A percentile compares a stretch with the other conserved stretches of the same genome.
Conservation (phyloP, 2,113 vertebrate species). For the Mustelus asterias region DNA sequence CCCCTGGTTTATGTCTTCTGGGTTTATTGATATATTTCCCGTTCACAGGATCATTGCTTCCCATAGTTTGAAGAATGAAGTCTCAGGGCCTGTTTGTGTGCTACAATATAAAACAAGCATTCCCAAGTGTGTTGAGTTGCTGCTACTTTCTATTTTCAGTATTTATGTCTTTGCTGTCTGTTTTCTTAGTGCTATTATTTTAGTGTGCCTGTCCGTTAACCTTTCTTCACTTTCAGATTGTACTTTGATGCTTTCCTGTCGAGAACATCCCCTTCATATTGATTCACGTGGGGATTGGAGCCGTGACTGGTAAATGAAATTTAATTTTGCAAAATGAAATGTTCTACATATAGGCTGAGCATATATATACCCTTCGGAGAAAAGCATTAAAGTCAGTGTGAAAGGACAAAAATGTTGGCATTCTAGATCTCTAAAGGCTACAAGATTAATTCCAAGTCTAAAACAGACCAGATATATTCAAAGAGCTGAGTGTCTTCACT, state of each 20-base stretch:
- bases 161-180: slow-evolving; percentile 15
- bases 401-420: not conserved
- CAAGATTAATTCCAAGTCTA: not conserved
- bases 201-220: not conserved
- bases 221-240: not conserved
- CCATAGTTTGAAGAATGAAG: not conserved
- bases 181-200: not conserved
- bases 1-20: not conserved
- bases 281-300: not conserved
- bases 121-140: not conserved
- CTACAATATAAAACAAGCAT: not conserved
- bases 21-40: not conserved
- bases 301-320: not conserved
- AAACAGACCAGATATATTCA: not conserved
- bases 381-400: not conserved
- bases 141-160: not conserved
- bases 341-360: not conserved
- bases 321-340: not conserved
- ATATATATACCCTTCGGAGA: not conserved
- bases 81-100: not conserved
- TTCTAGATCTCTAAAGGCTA: not conserved
- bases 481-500: not conserved
- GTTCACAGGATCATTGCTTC: not conserved
- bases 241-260: not conserved
- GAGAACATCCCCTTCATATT: not conserved